A percentile compares a stretch with the other conserved stretches of the same genome.
phyloP scores from a whole-genome alignment of 2,113 vertebrate species.

The Alligator mississippiensis region DNA sequence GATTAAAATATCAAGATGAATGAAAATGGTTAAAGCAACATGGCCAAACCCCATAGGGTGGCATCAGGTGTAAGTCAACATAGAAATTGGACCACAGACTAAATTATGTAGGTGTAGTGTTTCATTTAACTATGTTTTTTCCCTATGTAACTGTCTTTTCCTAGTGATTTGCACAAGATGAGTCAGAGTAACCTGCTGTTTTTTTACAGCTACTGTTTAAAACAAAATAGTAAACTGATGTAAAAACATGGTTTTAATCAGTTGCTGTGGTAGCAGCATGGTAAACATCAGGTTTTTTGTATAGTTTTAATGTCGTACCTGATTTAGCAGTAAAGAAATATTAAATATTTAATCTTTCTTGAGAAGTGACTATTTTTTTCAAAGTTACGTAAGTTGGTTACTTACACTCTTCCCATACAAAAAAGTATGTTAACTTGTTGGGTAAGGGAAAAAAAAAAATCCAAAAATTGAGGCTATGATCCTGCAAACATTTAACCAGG shows the following conservation, averaged over 20 bases:
- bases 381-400: background rate
- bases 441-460: background rate
- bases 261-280: background rate
- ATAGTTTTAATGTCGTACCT: background rate
- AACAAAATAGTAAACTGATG: slow-evolving; percentile 14
- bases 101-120: background rate
- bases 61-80: background rate
- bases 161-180: background rate
- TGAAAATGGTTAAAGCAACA: background rate
- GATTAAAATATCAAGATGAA: background rate
- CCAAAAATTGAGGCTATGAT: background rate
- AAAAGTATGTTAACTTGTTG: background rate
- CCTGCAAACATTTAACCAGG: background rate
- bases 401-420: background rate
- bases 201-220: slow-evolving; percentile 16
- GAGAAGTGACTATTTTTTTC: background rate
- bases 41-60: background rate
- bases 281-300: background rate
- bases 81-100: background rate
- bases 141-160: slow-evolving; percentile 2
- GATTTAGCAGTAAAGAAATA: background rate
- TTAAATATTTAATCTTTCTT: slow-evolving; percentile 23
- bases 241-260: background rate
- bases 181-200: background rate
- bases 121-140: slow-evolving; percentile 13